These are phyloP conservation scores for Scelioninae gen. 1 DNA, from an alignment of 2,888 invertebrate genomes.

Conservation along the genomic window DNA sequence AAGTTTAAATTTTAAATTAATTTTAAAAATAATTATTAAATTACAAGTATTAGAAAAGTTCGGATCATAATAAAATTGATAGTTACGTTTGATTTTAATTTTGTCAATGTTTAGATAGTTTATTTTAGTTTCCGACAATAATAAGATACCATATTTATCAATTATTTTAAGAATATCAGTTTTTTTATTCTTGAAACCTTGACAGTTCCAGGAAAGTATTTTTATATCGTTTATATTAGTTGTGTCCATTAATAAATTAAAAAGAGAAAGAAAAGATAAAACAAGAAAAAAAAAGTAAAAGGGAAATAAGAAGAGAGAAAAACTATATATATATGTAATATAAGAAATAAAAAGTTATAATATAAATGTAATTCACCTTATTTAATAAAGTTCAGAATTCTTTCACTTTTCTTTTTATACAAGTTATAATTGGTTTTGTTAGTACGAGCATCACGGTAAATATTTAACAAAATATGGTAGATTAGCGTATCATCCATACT, in stretches of 20 bases:
- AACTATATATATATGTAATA: too few relatives aligned
- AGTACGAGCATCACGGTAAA: too few relatives aligned
- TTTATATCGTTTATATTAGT: neutral
- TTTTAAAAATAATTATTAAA: constrained; percentile 2
- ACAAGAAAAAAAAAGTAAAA: neutral
- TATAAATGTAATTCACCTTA: too few relatives aligned
- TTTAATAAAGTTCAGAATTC: too few relatives aligned
- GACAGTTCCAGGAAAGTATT: constrained; percentile 1
- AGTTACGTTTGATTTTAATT: neutral
- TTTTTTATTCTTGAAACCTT: constrained; percentile 2
- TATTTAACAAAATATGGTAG: too few relatives aligned
- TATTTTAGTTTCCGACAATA: neutral
- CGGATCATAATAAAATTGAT: neutral
- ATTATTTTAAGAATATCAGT: neutral
- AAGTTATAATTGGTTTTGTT: too few relatives aligned
- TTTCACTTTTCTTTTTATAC: too few relatives aligned
- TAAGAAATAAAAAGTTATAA: too few relatives aligned
- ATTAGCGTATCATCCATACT: too few relatives aligned
- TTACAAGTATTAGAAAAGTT: neutral
- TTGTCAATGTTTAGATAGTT: neutral
- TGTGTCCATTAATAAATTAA: neutral
- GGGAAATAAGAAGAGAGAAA: neutral
- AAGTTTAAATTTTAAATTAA: neutral
- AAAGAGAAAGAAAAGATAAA: neutral
- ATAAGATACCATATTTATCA: neutral